Evolutionary conservation across 2,888 invertebrate species (phyloP).

Genomic region (Sinopyrophorus schimmeli): DNA sequence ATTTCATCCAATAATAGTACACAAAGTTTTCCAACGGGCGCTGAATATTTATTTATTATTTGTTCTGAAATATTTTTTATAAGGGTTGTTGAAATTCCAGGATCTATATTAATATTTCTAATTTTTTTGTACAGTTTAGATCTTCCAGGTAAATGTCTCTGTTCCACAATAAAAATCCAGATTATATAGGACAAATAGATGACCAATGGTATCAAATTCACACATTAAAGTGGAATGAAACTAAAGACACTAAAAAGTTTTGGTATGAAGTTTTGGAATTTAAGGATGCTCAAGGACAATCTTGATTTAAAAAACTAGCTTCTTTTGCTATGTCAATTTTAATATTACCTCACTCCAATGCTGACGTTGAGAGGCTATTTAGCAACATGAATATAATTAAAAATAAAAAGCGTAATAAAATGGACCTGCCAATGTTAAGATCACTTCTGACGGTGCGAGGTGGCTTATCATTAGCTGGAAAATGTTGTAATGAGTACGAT

Average conservation of each 20-base stretch:
- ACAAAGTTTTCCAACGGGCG: too few relatives aligned
- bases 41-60: too few relatives aligned
- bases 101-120: too few relatives aligned
- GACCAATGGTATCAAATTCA: too few relatives aligned
- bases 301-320: not conserved
- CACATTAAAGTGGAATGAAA: too few relatives aligned
- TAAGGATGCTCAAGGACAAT: not conserved
- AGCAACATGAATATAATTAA: not conserved
- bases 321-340: not conserved
- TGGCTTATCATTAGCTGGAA: not conserved
- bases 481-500: not conserved
- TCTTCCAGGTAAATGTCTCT: too few relatives aligned
- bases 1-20: too few relatives aligned
- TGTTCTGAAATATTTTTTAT: too few relatives aligned
- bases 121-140: too few relatives aligned
- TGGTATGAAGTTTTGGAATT: not conserved
- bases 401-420: not conserved
- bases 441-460: not conserved
- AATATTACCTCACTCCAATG: conserved; percentile 3
- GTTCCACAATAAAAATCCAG: too few relatives aligned
- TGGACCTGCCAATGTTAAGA: not conserved
- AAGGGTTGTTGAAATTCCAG: too few relatives aligned
- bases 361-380: not conserved
- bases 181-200: too few relatives aligned
- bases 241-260: not conserved